phyloP scores from a whole-genome alignment of 2,797 vertebrate genomes.

The Mionectes olivaceus region DNA sequence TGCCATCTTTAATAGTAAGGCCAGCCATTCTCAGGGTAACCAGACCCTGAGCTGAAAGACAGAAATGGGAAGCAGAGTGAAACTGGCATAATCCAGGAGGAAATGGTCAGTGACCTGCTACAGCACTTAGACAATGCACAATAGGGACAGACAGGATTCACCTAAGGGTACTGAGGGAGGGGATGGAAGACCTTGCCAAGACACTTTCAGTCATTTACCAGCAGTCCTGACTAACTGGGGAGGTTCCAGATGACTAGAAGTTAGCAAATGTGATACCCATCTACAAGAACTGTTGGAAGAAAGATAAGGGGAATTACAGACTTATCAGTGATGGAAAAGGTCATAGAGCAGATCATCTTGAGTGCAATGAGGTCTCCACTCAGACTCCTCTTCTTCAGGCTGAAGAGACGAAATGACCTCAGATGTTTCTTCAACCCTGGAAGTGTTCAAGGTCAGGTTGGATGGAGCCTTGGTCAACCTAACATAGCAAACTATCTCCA shows the following conservation, averaged over 20 bases:
- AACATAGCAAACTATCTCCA: neutral
- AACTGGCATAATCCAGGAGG: neutral
- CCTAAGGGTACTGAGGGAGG: neutral
- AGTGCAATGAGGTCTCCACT: neutral
- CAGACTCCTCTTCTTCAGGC: too few species aligned
- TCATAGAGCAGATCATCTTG: neutral
- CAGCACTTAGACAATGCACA: neutral
- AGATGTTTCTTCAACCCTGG: too few species aligned
- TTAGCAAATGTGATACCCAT: neutral
- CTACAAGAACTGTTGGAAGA: neutral
- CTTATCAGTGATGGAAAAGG: neutral
- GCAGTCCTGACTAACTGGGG: neutral
- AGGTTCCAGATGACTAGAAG: neutral
- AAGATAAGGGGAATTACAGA: neutral
- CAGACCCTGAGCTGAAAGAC: neutral
- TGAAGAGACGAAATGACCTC: too few species aligned
- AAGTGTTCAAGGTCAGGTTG: neutral
- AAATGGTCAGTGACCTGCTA: neutral
- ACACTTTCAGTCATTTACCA: neutral
- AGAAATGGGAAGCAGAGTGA: neutral
- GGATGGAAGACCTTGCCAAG: neutral
- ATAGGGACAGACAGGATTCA: neutral
- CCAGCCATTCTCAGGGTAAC: too few species aligned
- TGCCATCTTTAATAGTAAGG: neutral
- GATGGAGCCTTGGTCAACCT: rapidly evolving